phyloP scores from a whole-genome alignment of 1,140 invertebrate genomes.

The Tetragonula clypearis region DNA sequence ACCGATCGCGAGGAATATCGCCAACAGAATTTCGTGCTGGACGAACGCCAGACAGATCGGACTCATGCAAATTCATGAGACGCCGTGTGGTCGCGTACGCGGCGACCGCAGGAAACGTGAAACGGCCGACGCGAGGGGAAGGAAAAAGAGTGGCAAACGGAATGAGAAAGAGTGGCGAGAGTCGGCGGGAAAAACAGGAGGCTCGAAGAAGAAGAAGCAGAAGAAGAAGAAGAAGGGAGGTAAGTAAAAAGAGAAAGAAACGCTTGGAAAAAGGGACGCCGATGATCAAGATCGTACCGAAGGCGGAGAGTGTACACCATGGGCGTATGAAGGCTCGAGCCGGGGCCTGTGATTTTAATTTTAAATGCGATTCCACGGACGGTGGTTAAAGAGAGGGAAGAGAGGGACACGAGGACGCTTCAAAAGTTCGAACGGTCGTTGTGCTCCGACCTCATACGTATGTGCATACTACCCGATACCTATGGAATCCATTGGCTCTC shows the following conservation, averaged over 20 bases:
- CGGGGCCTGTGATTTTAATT: conserved; percentile 64
- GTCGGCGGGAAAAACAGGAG: not conserved
- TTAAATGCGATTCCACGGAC: conserved; percentile 62
- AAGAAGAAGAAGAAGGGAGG: not conserved
- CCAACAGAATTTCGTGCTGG: conserved; percentile 64
- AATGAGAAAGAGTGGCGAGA: not conserved
- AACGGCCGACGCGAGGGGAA: not conserved
- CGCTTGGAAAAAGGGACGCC: conserved; percentile 12
- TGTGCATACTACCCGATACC: conserved; percentile 45
- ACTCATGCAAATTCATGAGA: conserved; percentile 68
- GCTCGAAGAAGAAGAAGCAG: not conserved
- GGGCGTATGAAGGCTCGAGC: conserved; percentile 18
- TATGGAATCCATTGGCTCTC: not conserved
- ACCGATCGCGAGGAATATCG: conserved; percentile 33
- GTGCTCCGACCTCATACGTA: conserved; percentile 46
- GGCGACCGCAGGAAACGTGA: conserved; percentile 24
- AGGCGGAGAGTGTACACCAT: not conserved
- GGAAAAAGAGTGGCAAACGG: not conserved
- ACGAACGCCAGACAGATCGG: conserved; percentile 52
- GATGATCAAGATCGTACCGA: conserved; percentile 66
- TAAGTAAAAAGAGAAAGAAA: not conserved
- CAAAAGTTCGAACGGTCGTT: conserved; percentile 62
- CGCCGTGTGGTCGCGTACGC: conserved; percentile 27
- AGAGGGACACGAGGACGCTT: conserved; percentile 22
- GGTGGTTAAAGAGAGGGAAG: not conserved